These are phyloP conservation scores for Mizuhopecten yessoensis DNA, from an alignment of 1,140 invertebrate genomes.

Conservation along the genomic window DNA sequence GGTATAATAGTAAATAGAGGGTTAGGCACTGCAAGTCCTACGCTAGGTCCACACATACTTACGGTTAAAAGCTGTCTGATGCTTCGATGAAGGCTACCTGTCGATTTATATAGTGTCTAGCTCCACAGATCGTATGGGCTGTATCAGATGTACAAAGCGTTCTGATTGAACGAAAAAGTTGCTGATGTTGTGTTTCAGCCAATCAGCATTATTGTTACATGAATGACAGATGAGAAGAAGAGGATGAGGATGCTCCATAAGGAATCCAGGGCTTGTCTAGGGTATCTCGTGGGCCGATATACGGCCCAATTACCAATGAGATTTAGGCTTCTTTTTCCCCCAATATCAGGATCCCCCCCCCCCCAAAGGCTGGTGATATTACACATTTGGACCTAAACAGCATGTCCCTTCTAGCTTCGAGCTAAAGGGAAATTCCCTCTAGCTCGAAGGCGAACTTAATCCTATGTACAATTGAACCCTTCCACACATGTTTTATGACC, in stretches of 20 bases:
- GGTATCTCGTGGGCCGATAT: too few relatives aligned
- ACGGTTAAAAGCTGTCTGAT: constrained; percentile 38
- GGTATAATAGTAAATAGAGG: neutral
- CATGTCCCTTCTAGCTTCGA: too few relatives aligned
- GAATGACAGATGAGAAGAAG: constrained; percentile 38
- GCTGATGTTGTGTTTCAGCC: constrained; percentile 37
- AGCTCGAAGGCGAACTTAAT: too few relatives aligned
- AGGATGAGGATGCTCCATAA: constrained; percentile 30
- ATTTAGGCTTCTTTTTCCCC: too few relatives aligned
- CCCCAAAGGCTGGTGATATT: too few relatives aligned
- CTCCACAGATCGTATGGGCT: neutral
- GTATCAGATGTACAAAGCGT: neutral
- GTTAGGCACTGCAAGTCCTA: constrained; percentile 25
- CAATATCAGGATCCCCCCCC: too few relatives aligned
- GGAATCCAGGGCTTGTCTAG: too few relatives aligned
- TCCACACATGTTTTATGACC: too few relatives aligned
- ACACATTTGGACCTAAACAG: too few relatives aligned
- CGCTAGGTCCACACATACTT: constrained; percentile 23
- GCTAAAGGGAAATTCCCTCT: too few relatives aligned
- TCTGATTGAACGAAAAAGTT: constrained; percentile 34
- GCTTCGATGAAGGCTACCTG: constrained; percentile 3
- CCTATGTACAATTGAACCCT: too few relatives aligned
- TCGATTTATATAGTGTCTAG: constrained; percentile 39
- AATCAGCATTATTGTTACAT: constrained; percentile 23
- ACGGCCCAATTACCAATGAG: too few relatives aligned